These are phyloP conservation scores for Colinus virginianus DNA, from an alignment of 2,113 vertebrate species.

Conservation along the genomic window DNA sequence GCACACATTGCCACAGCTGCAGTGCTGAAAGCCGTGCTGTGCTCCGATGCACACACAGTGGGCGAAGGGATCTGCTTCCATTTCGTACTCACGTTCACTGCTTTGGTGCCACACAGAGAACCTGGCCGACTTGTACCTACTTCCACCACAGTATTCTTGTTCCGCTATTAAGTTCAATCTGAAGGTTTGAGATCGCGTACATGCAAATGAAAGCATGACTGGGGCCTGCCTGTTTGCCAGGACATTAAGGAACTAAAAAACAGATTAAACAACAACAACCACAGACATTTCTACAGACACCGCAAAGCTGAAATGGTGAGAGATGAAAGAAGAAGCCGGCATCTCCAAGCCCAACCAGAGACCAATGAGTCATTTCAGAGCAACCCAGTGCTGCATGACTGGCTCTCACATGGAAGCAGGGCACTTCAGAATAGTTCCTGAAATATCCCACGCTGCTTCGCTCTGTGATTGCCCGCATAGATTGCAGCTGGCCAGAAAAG, in stretches of 20 bases:
- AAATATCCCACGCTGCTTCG: background rate
- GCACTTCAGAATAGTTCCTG: slow-evolving; percentile 1
- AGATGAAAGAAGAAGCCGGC: slow-evolving; percentile 36
- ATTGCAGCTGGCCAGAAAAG: background rate
- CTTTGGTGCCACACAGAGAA: background rate
- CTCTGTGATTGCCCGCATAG: background rate
- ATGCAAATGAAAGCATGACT: background rate
- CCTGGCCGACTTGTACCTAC: background rate
- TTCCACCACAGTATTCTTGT: background rate
- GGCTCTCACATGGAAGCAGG: background rate
- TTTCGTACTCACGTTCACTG: background rate
- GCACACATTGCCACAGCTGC: too few species aligned
- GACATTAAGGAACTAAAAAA: slow-evolving; percentile 26
- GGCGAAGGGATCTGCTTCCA: background rate
- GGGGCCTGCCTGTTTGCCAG: background rate
- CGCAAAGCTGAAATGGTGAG: slow-evolving; percentile 36
- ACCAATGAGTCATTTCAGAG: slow-evolving; percentile 33
- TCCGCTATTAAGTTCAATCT: background rate
- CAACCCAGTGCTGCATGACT: background rate
- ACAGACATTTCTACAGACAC: slow-evolving; percentile 23
- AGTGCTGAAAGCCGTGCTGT: background rate
- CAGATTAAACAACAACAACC: background rate
- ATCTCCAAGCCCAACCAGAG: background rate
- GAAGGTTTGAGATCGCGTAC: background rate
- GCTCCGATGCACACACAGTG: background rate